These are phyloP conservation scores for Formica aserva DNA, from an alignment of 2,888 invertebrate genomes.

Conservation along the genomic window DNA sequence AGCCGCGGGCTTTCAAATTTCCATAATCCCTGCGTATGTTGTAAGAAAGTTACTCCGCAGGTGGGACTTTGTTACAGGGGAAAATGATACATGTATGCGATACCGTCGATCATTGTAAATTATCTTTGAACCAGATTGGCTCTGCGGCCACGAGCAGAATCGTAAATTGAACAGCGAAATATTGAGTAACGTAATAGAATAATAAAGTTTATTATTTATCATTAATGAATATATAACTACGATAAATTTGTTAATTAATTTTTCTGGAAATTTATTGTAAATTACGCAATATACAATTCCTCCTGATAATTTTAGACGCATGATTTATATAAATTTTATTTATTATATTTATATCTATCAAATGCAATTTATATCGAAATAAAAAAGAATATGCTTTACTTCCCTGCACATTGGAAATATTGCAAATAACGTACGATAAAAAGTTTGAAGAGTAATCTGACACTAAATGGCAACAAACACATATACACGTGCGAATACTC, in stretches of 20 bases:
- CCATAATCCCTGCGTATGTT: conserved; percentile 69
- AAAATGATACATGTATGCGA: conserved; percentile 51
- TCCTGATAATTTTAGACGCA: not conserved
- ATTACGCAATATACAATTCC: not conserved
- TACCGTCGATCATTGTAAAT: conserved; percentile 31
- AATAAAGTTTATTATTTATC: not conserved
- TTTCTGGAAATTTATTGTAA: not conserved
- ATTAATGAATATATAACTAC: not conserved
- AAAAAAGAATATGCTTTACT: not conserved
- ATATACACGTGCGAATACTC: not conserved
- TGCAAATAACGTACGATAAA: not conserved
- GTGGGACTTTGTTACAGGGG: conserved; percentile 58
- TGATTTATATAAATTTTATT: conserved; percentile 10
- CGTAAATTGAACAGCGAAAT: not conserved
- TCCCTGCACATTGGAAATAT: not conserved
- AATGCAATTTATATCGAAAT: not conserved
- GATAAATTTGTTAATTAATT: not conserved
- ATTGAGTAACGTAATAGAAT: not conserved
- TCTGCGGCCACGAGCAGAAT: not conserved
- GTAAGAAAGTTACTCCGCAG: conserved; percentile 59
- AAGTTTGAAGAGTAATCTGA: conserved; percentile 9
- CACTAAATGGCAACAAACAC: not conserved
- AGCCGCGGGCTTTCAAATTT: conserved; percentile 62
- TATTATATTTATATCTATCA: not conserved
- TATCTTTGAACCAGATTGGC: not conserved